phyloP scores from a whole-genome alignment of 2,888 invertebrate species.

The Drosophila diplacantha region DNA sequence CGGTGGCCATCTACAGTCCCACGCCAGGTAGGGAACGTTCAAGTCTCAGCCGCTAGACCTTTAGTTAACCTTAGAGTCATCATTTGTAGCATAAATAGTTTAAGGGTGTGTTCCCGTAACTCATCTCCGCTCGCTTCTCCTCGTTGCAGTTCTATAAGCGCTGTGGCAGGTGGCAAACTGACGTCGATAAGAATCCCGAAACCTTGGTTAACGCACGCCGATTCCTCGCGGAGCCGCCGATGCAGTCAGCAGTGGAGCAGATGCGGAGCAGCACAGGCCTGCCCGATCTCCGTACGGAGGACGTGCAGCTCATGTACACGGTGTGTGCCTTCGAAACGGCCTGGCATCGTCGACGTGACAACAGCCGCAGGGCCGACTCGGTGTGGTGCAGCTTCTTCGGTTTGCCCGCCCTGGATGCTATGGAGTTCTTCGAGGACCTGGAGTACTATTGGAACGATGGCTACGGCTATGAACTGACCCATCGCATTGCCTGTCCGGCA shows the following conservation, averaged over 20 bases:
- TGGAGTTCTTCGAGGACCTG: conserved; percentile 88
- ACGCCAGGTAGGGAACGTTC: conserved; percentile 70
- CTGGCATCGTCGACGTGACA: conserved; percentile 80
- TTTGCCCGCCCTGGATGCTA: conserved; percentile 80
- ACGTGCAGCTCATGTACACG: conserved; percentile 83
- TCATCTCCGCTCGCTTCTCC: neutral
- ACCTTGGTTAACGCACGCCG: conserved; percentile 80
- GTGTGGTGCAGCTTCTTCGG: conserved; percentile 90
- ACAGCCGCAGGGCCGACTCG: conserved; percentile 76
- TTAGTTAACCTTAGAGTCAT: neutral
- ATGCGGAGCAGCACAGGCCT: conserved; percentile 81
- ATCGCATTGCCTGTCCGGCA: conserved; percentile 86
- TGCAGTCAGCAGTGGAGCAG: conserved; percentile 79
- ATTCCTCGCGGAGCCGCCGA: conserved; percentile 80
- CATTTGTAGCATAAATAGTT: no score
- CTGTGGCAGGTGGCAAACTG: conserved; percentile 84
- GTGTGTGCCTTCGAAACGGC: conserved; percentile 90
- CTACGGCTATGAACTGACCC: conserved; percentile 86
- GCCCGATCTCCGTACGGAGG: conserved; percentile 80
- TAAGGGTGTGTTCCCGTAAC: neutral
- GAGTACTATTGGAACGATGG: conserved; percentile 90
- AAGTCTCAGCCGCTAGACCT: neutral
- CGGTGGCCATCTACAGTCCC: conserved; percentile 86
- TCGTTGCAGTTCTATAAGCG: conserved; percentile 86
- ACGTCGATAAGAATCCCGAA: conserved; percentile 84